Percentiles rank a stretch among this genome's conserved stretches.
phyloP scores from a whole-genome alignment of 2,113 vertebrate species.

The Chionodraco myersi region DNA sequence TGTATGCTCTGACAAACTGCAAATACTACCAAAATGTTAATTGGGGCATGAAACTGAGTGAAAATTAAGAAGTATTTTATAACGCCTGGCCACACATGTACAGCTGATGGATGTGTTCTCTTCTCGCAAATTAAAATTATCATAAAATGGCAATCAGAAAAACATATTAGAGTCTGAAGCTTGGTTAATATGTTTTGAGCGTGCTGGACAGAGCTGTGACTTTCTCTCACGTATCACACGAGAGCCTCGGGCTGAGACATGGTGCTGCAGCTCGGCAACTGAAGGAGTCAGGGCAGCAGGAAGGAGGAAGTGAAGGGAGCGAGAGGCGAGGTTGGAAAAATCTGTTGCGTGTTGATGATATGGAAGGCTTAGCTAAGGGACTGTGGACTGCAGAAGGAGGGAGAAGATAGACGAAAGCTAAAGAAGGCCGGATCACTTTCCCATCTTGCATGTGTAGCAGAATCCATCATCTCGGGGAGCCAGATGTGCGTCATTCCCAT shows the following conservation, averaged over 20 bases:
- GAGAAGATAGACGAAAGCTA: slow-evolving; percentile 34
- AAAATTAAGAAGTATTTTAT: neutral
- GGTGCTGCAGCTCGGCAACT: slow-evolving; percentile 6
- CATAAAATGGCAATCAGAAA: slow-evolving; percentile 2
- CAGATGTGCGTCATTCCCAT: slow-evolving; percentile 76
- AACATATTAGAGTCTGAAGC: neutral
- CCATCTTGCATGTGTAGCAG: slow-evolving; percentile 69
- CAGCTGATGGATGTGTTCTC: neutral
- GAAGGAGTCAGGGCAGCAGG: slow-evolving; percentile 13
- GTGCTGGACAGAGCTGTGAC: neutral
- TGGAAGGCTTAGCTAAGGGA: slow-evolving; percentile 25
- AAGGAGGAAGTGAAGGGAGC: slow-evolving; percentile 40
- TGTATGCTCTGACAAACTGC: neutral
- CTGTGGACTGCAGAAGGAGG: slow-evolving; percentile 21
- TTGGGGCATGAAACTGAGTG: neutral
- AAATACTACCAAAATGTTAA: neutral
- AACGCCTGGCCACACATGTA: neutral
- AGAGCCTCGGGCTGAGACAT: neutral
- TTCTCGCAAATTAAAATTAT: neutral
- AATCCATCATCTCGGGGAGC: slow-evolving; percentile 65
- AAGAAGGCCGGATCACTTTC: slow-evolving; percentile 61
- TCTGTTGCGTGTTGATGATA: slow-evolving; percentile 24
- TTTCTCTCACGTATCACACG: neutral
- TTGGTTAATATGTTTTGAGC: neutral
- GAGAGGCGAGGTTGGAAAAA: neutral